Base-by-base conservation (phyloP, 2,113 vertebrate genomes). In the Cephalopterus ornatus region DNA sequence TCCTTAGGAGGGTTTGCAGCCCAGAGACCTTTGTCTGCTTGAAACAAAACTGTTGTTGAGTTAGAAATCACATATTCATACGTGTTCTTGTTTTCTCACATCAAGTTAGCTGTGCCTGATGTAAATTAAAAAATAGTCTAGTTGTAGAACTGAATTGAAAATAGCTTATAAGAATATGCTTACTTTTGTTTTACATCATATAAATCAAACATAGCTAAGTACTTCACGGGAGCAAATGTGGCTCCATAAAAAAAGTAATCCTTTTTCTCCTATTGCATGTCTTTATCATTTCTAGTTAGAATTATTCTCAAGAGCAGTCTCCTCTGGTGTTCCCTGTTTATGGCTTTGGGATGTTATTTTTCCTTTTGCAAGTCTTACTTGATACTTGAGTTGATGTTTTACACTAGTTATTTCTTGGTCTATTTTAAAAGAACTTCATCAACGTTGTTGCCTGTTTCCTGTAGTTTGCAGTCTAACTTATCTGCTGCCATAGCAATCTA, bases 61-160 rank as follows among this genome's bases (percentile, higher is more conserved):
- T 49, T 46, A 35, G 32, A 67, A 74, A 44, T 78, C 11, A 4
- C 0, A 0, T 4, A 0, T 70, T 92, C 35, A 44, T 62, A 32
- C 4, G 22, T 5, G 5, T 30, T 72, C 20, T 33, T 70, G 13
- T 65, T 88, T 78, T 62, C 21, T n/a, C 42, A 23, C 17, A 0
- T 6, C 50, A 53, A 5, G 11, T 24, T 5, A 55, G 16, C 23
- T 84, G 7, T 14, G 28, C 5, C 46, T 58, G 12, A 8, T 80
- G 20, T 33, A 63, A 63, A 73, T 33, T 33, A 46, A 8, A 75
- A 62, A 72, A 11, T 10, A 58, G 33, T 12, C 39, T 55, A 16
- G 23, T 61, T 70, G 24, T 46, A 0, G n/a, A 53, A 49, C 35
- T 49, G 14, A 30, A 32, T 18, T 72, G 47, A 24, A 78, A 26